Conservation (phyloP, 2,797 vertebrate species). For the Hapalemur alaotrensis region DNA sequence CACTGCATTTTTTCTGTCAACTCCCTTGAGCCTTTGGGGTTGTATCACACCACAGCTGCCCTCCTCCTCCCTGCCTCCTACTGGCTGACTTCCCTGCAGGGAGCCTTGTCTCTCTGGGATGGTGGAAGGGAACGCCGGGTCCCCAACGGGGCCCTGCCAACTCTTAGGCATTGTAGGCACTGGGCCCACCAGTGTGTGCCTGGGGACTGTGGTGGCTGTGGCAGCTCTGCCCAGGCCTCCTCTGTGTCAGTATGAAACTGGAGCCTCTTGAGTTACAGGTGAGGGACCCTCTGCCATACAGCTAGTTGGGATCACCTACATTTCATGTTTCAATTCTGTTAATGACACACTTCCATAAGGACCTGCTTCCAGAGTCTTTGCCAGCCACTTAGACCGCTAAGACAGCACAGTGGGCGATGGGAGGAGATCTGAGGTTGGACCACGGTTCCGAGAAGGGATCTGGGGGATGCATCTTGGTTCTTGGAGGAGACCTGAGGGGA, state of each 20-base stretch:
- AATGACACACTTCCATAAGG: neutral
- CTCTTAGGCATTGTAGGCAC: neutral
- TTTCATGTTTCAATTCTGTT: neutral
- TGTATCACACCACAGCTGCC: neutral
- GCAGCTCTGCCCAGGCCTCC: neutral
- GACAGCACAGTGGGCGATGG: neutral
- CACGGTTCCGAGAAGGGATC: neutral
- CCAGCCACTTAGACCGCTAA: neutral
- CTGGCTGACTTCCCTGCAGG: fast-evolving
- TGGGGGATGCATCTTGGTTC: neutral
- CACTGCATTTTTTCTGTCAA: fast-evolving
- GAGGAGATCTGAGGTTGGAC: neutral
- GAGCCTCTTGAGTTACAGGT: neutral
- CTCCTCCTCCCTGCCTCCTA: neutral
- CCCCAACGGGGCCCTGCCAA: neutral
- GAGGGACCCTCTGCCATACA: neutral
- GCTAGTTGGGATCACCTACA: neutral
- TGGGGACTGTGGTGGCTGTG: fast-evolving
- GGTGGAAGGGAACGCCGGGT: neutral
- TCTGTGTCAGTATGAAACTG: neutral
- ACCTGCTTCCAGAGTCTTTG: neutral
- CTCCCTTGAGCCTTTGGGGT: neutral
- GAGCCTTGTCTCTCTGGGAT: neutral
- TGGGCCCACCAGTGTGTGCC: neutral
- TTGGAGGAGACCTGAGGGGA: no score